Conservation (phyloP, 2,113 vertebrate species). For the Monarcha castaneiventris region DNA sequence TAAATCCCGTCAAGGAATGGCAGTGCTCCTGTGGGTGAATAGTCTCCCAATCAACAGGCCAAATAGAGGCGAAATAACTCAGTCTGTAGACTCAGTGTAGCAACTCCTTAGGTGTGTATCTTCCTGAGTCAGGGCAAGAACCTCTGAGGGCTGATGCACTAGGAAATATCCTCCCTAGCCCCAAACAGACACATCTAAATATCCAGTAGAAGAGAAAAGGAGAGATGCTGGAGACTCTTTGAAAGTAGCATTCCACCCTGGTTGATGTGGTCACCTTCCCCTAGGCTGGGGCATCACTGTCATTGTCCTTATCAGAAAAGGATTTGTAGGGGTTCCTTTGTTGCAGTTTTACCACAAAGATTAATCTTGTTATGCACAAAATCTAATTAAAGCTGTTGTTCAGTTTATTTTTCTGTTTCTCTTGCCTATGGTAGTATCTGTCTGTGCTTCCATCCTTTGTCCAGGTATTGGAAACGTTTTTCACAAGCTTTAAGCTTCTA, state of each 20-base stretch:
- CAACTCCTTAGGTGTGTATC: neutral
- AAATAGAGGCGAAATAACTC: neutral
- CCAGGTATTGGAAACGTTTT: neutral
- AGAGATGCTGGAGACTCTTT: neutral
- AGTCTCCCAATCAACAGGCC: neutral
- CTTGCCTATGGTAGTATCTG: neutral
- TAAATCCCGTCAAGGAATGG: neutral
- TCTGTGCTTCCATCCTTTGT: neutral
- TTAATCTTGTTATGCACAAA: neutral
- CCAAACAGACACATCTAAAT: neutral
- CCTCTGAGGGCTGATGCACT: neutral
- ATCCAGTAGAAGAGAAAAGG: neutral
- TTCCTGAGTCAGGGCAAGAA: neutral
- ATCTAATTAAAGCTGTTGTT: conserved; percentile 43
- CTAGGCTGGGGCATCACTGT: neutral
- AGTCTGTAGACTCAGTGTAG: neutral
- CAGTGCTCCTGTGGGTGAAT: neutral
- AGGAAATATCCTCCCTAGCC: neutral
- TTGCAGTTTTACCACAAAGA: neutral
- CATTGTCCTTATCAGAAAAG: neutral
- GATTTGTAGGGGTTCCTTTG: neutral
- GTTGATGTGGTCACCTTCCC: neutral
- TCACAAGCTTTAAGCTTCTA: neutral
- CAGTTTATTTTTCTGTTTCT: neutral
- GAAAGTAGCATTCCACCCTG: neutral